Evolutionary conservation across 2,888 invertebrate species (phyloP).

Genomic region (Leptogaster cylindrica): DNA sequence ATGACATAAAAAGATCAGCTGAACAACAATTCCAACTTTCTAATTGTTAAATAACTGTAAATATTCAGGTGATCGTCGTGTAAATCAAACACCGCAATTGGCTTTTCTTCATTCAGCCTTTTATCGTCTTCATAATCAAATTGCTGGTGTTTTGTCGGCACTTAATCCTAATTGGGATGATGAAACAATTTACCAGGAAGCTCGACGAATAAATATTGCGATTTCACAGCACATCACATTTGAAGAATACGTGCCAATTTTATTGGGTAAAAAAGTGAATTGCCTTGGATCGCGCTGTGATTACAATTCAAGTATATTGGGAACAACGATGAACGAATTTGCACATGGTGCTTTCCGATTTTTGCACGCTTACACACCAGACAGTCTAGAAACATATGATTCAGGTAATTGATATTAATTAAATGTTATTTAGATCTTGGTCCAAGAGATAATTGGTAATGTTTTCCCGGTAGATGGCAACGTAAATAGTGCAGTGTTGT

Average conservation of each 20-base stretch:
- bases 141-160: slow-evolving; percentile 63
- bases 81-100: slow-evolving; percentile 66
- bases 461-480: slow-evolving; percentile 17
- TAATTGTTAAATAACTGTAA: too few species aligned
- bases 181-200: slow-evolving; percentile 66
- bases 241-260: slow-evolving; percentile 66
- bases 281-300: neutral
- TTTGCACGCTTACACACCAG: slow-evolving; percentile 70
- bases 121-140: slow-evolving; percentile 66
- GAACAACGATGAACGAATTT: slow-evolving; percentile 70
- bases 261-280: slow-evolving; percentile 52
- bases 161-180: slow-evolving; percentile 68
- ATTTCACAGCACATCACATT: slow-evolving; percentile 69
- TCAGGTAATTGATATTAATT: slow-evolving; percentile 44
- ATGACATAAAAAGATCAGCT: slow-evolving; percentile 42
- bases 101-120: slow-evolving; percentile 65
- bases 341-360: slow-evolving; percentile 79
- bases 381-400: slow-evolving; percentile 56
- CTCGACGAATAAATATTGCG: slow-evolving; percentile 65
- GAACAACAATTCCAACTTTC: neutral
- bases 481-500: neutral
- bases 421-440: too few species aligned
- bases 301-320: slow-evolving; percentile 59
- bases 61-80: slow-evolving; percentile 64
- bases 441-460: too few species aligned